phyloP scores from a whole-genome alignment of 2,888 invertebrate genomes.

The Baccha elongata region DNA sequence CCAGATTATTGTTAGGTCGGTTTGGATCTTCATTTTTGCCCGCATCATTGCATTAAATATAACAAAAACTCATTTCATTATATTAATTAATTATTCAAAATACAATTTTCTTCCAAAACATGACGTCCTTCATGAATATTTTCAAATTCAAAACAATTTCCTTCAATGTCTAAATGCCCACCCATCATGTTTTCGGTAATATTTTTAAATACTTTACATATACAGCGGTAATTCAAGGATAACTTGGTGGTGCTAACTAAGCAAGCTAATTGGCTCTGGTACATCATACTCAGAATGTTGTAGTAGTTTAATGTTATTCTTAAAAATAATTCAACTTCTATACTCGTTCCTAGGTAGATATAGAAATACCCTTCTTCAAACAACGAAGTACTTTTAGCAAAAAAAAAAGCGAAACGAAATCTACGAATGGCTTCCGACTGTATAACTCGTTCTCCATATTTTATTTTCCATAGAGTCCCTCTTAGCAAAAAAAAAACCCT shows the following conservation, averaged over 20 bases:
- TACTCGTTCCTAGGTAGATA: slow-evolving; percentile 12
- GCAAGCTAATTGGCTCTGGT: slow-evolving; percentile 36
- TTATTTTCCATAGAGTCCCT: slow-evolving; percentile 15
- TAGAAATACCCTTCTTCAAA: slow-evolving; percentile 22
- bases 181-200: too few relatives aligned
- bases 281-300: slow-evolving; percentile 13
- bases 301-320: slow-evolving; percentile 22
- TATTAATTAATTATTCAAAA: too few relatives aligned
- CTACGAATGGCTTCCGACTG: not conserved
- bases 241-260: slow-evolving; percentile 14
- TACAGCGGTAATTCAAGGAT: slow-evolving; percentile 2
- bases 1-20: too few relatives aligned
- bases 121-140: too few relatives aligned
- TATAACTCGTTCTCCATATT: slow-evolving; percentile 1
- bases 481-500: not conserved
- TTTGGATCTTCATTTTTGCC: too few relatives aligned
- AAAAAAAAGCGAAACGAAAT: not conserved
- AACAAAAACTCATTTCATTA: too few relatives aligned
- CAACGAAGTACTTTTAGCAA: not conserved
- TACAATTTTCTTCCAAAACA: too few relatives aligned
- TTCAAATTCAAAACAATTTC: too few relatives aligned
- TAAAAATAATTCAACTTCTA: slow-evolving; percentile 25
- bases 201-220: too few relatives aligned
- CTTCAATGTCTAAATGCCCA: too few relatives aligned
- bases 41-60: too few relatives aligned